phyloP scores from a whole-genome alignment of 2,888 invertebrate species.

The Nemurella pictetii region DNA sequence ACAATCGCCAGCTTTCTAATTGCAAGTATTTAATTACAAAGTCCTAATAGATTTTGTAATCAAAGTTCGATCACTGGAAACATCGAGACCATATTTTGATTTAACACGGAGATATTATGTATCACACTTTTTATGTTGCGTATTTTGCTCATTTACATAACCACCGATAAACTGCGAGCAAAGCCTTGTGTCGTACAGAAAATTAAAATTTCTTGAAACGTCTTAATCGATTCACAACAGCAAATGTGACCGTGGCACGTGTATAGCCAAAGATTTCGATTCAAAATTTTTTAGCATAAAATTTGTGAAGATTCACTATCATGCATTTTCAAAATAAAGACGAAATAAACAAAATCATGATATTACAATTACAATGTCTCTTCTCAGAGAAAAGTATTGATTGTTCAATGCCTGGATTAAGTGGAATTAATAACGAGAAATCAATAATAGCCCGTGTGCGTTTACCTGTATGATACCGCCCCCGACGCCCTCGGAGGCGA shows the following conservation, averaged over 20 bases:
- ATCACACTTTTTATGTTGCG: not conserved
- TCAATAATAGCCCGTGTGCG: too few relatives aligned
- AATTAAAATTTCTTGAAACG: too few relatives aligned
- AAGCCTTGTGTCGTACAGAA: not conserved
- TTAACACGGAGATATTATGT: not conserved
- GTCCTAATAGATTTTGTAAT: not conserved
- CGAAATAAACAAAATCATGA: too few relatives aligned
- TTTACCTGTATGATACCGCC: constrained; percentile 83
- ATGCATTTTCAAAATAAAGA: too few relatives aligned
- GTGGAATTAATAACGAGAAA: not conserved
- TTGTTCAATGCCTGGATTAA: not conserved
- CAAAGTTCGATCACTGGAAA: not conserved
- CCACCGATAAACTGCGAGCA: not conserved
- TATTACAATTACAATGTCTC: not conserved
- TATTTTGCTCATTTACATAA: not conserved
- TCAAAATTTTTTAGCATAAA: too few relatives aligned
- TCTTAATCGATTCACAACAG: too few relatives aligned
- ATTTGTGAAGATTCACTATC: too few relatives aligned
- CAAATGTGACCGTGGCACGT: too few relatives aligned
- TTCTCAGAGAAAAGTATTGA: not conserved
- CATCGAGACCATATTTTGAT: not conserved
- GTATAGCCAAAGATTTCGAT: too few relatives aligned
- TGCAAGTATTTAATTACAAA: not conserved
- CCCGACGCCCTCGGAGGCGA: constrained; percentile 76
- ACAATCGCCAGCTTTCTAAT: not conserved